phyloP scores from a whole-genome alignment of 2,113 vertebrate species.

The Phrynocephalus versicolor region DNA sequence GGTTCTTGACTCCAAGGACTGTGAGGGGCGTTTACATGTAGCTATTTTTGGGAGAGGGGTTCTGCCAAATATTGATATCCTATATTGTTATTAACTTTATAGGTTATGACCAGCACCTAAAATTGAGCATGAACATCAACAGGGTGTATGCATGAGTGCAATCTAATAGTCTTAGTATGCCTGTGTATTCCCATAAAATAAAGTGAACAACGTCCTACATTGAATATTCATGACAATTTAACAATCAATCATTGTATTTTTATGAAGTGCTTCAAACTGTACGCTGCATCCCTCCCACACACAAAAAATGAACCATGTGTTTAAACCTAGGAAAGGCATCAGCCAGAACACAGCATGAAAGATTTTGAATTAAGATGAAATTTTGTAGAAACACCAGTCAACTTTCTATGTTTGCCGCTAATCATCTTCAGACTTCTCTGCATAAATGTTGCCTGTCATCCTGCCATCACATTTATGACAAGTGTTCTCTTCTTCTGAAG shows the following conservation, averaged over 20 bases:
- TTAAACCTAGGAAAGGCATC: background rate
- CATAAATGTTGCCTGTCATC: constrained; percentile 26
- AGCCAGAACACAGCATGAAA: constrained; percentile 4
- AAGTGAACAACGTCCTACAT: background rate
- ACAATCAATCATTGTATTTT: background rate
- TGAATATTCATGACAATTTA: background rate
- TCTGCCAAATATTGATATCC: too few species aligned
- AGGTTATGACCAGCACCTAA: too few species aligned
- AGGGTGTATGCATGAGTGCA: background rate
- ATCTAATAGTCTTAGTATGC: background rate
- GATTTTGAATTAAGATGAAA: background rate
- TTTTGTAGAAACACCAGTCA: constrained; percentile 5
- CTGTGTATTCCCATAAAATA: background rate
- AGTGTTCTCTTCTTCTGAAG: constrained; percentile 34
- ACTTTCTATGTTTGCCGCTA: background rate
- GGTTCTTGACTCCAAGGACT: too few species aligned
- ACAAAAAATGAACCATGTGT: background rate
- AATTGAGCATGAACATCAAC: too few species aligned
- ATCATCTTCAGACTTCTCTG: background rate
- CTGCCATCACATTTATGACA: constrained; percentile 4
- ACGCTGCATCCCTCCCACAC: background rate
- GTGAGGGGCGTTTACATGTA: too few species aligned
- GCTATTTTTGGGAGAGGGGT: too few species aligned
- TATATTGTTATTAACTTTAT: too few species aligned
- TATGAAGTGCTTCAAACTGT: background rate